Percentiles rank a stretch among this genome's conserved stretches.
phyloP scores from a whole-genome alignment of 1,140 invertebrate species.

The Chironomus tepperi region DNA sequence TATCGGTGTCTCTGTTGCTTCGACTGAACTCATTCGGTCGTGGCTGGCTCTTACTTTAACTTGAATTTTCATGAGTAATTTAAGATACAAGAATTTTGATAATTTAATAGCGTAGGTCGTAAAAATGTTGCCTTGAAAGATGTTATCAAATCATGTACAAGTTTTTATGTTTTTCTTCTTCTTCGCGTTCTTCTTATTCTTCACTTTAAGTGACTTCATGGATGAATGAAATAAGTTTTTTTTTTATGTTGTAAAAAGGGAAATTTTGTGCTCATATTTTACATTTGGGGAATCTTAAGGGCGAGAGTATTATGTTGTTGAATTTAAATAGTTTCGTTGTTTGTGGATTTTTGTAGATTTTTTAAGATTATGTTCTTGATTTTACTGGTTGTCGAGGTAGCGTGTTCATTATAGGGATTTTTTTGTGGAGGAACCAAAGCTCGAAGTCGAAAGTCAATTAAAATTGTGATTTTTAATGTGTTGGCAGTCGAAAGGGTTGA shows the following conservation, averaged over 20 bases:
- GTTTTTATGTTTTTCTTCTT: not conserved
- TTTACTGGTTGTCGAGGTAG: too few relatives aligned
- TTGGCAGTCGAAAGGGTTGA: too few relatives aligned
- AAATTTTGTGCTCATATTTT: too few relatives aligned
- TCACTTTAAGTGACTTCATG: not conserved
- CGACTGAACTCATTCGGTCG: not conserved
- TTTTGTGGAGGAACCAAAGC: too few relatives aligned
- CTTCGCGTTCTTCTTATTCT: not conserved
- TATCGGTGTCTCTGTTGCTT: not conserved
- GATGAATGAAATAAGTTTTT: constrained; percentile 10
- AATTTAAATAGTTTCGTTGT: too few relatives aligned
- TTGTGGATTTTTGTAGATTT: too few relatives aligned
- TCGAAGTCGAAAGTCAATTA: too few relatives aligned
- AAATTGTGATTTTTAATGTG: too few relatives aligned
- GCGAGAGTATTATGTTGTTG: too few relatives aligned
- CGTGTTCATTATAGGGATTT: too few relatives aligned
- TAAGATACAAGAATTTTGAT: constrained; percentile 14
- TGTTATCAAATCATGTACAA: constrained; percentile 8
- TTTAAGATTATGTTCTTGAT: too few relatives aligned
- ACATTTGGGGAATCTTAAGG: too few relatives aligned
- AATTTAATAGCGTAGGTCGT: not conserved
- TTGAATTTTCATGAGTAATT: constrained; percentile 5
- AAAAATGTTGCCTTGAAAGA: not conserved
- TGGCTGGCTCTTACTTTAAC: not conserved
- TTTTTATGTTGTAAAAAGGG: not conserved